Evolutionary conservation across 1,140 invertebrate genomes (phyloP).

Genomic region (Ceratitis capitata): DNA sequence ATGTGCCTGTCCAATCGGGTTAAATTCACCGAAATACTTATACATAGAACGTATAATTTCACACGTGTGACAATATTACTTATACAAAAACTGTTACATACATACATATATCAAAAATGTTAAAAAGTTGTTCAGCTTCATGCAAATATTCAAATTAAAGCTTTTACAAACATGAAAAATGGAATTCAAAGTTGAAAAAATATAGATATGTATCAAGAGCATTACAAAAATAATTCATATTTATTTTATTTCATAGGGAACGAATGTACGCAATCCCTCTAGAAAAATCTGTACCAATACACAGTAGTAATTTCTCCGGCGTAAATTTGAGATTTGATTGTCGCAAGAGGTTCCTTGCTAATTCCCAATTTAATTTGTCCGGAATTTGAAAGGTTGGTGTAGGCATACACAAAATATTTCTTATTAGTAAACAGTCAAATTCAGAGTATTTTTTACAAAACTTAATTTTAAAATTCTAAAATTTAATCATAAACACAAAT

Average conservation of each 20-base stretch:
- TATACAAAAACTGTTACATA: not conserved
- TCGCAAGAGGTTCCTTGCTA: no score
- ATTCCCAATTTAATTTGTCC: no score
- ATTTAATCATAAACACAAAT: not conserved
- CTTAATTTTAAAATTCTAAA: no score
- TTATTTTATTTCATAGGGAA: not conserved
- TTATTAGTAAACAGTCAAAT: no score
- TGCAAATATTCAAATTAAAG: not conserved
- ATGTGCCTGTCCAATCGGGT: conserved; percentile 62
- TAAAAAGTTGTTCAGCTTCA: not conserved
- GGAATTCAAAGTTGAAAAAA: not conserved
- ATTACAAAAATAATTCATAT: not conserved
- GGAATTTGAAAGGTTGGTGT: no score
- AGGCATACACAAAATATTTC: no score
- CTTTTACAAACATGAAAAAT: not conserved
- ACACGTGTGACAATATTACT: not conserved
- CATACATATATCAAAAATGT: no score
- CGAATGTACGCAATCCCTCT: not conserved
- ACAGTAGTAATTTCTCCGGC: no score
- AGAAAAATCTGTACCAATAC: no score
- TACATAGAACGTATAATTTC: not conserved
- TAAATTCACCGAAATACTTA: conserved; percentile 43
- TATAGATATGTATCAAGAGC: not conserved
- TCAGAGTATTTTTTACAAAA: no score
- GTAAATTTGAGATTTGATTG: no score